These are phyloP conservation scores for Micromussa lordhowensis DNA, from an alignment of 92 coral and sea anemone genomes.

Conservation along the genomic window DNA sequence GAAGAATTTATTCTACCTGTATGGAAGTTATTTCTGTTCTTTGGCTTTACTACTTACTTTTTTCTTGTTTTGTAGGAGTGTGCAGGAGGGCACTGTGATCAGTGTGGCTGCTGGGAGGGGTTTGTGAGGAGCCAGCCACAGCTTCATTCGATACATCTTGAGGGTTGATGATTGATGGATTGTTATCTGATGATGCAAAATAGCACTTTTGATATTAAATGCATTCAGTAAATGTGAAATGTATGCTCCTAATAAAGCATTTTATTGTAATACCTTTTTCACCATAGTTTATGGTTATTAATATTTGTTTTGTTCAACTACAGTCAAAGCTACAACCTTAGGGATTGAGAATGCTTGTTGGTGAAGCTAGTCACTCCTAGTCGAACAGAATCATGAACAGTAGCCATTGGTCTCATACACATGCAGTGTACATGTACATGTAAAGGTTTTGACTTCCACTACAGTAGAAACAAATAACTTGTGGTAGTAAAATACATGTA, in stretches of 20 bases:
- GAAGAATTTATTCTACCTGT: constrained; percentile 3
- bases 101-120: constrained; percentile 59
- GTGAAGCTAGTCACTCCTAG: constrained; percentile 41
- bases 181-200: constrained; percentile 54
- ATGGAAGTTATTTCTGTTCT: constrained; percentile 22
- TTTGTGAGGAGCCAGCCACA: constrained; percentile 43
- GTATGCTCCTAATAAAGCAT: constrained; percentile 40
- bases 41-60: constrained; percentile 59
- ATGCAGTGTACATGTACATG: too few relatives aligned
- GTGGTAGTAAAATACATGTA: constrained; percentile 47
- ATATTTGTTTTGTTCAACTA: constrained; percentile 42
- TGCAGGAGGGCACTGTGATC: constrained; percentile 50
- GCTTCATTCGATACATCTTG: constrained; percentile 42
- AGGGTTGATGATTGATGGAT: constrained; percentile 21
- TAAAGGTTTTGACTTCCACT: constrained; percentile 51
- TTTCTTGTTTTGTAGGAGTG: constrained; percentile 55
- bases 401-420: constrained; percentile 50
- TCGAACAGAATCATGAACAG: constrained; percentile 53
- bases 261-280: constrained; percentile 36
- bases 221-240: constrained; percentile 34
- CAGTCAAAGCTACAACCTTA: background rate
- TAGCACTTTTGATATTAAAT: constrained; percentile 12
- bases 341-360: background rate
- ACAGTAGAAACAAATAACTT: constrained; percentile 53
- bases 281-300: constrained; percentile 39